Percentiles rank a stretch among this genome's conserved stretches.
These are phyloP conservation scores for Pyrocoelia pectoralis DNA, from an alignment of 2,888 invertebrate species.

Conservation along the genomic window DNA sequence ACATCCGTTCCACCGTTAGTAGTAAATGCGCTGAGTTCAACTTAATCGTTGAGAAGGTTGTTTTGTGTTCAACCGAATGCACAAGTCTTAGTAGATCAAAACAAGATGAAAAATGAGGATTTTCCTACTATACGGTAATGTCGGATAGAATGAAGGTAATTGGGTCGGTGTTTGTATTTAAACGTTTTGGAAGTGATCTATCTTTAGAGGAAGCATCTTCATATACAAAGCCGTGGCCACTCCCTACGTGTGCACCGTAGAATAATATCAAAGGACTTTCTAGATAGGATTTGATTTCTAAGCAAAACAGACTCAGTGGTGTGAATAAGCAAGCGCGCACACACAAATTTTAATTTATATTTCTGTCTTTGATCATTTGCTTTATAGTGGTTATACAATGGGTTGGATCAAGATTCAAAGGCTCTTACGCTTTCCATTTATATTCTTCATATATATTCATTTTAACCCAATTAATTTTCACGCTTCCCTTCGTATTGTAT, in stretches of 20 bases:
- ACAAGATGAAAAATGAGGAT: constrained; percentile 14
- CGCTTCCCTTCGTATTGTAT: neutral
- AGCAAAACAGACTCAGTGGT: neutral
- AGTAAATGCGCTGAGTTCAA: constrained; percentile 23
- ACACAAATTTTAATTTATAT: constrained; percentile 4
- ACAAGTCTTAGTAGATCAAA: constrained; percentile 17
- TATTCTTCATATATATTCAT: neutral
- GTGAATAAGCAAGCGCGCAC: constrained; percentile 4
- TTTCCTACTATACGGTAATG: no score
- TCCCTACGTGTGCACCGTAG: neutral
- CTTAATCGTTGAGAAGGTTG: constrained; percentile 14
- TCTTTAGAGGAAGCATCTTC: neutral
- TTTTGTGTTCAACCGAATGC: constrained; percentile 18
- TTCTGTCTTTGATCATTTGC: constrained; percentile 4
- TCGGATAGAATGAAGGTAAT: no score
- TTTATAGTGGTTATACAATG: constrained; percentile 1
- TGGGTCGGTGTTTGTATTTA: no score
- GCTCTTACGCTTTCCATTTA: constrained; percentile 1
- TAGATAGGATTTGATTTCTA: constrained; percentile 5
- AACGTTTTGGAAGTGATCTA: neutral
- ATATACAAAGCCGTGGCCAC: constrained; percentile 7
- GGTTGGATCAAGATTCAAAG: neutral
- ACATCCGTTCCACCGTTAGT: constrained; percentile 16
- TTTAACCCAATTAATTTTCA: neutral
- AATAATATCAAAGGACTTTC: constrained; percentile 10